phyloP scores from a whole-genome alignment of 2,797 vertebrate species.

The Serranus cabrilla region DNA sequence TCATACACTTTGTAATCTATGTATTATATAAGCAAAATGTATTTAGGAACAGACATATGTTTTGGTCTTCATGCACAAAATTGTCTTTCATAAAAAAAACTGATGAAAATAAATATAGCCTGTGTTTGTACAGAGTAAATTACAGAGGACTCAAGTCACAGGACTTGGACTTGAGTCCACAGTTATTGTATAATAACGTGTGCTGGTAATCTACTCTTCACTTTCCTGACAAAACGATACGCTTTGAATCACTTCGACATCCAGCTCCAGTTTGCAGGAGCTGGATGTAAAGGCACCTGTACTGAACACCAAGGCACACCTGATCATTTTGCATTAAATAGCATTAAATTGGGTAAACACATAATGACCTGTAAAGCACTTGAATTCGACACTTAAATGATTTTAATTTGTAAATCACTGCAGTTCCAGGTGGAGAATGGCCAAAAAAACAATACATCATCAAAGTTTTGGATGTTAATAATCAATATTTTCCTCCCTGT shows the following conservation, averaged over 20 bases:
- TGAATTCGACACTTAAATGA: neutral
- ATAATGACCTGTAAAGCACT: neutral
- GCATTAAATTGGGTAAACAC: neutral
- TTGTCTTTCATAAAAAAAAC: constrained; percentile 57
- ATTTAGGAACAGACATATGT: constrained; percentile 60
- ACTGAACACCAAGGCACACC: neutral
- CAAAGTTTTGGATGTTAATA: neutral
- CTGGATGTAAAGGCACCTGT: neutral
- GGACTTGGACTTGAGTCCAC: neutral
- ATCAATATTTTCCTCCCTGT: neutral
- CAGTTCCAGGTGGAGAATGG: too few relatives aligned
- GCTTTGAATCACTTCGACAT: neutral
- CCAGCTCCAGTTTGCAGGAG: neutral
- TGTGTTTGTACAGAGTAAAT: constrained; percentile 55
- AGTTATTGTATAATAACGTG: neutral
- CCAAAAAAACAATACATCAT: neutral
- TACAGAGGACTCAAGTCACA: constrained; percentile 8
- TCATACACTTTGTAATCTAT: constrained; percentile 70
- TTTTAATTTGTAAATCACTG: too few relatives aligned
- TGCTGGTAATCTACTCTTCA: neutral
- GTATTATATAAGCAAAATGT: constrained; percentile 64
- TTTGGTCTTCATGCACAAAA: constrained; percentile 64
- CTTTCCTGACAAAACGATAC: neutral
- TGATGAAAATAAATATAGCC: constrained; percentile 52
- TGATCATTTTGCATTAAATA: neutral